phyloP scores from a whole-genome alignment of 2,797 vertebrate species.

The Phataginus tricuspis region DNA sequence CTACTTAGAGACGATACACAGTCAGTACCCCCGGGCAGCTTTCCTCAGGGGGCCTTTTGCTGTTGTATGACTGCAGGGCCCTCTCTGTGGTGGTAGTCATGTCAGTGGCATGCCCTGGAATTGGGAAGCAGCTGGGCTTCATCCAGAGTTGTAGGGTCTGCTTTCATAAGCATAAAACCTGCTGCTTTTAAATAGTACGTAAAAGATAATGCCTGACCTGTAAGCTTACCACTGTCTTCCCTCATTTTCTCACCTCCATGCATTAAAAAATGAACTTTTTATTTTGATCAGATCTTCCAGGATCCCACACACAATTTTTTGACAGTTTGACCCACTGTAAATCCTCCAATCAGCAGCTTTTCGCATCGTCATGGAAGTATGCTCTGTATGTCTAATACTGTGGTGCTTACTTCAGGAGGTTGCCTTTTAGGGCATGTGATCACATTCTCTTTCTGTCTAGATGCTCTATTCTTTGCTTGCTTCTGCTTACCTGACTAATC shows the following conservation, averaged over 20 bases:
- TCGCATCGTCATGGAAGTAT: rapidly evolving
- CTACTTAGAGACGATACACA: not conserved
- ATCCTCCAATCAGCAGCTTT: not conserved
- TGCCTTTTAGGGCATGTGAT: no score
- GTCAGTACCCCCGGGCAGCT: not conserved
- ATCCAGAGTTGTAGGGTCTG: not conserved
- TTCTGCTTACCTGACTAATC: not conserved
- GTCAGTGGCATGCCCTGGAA: not conserved
- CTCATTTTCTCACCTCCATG: not conserved
- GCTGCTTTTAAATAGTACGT: not conserved
- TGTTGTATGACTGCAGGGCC: not conserved
- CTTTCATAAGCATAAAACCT: not conserved
- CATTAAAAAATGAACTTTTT: not conserved
- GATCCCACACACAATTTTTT: not conserved
- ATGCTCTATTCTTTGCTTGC: not conserved
- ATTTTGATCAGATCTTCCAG: not conserved
- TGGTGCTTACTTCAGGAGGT: not conserved
- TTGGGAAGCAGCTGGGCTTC: not conserved
- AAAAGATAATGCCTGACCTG: not conserved
- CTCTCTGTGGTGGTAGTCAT: rapidly evolving
- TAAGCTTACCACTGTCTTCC: not conserved
- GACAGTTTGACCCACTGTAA: not conserved
- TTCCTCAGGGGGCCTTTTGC: not conserved
- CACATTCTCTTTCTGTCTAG: not conserved
- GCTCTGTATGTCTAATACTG: not conserved